Percentiles rank a stretch among this genome's conserved stretches.
phyloP scores from a whole-genome alignment of 2,888 invertebrate genomes.

The Calliphora vomitoria region DNA sequence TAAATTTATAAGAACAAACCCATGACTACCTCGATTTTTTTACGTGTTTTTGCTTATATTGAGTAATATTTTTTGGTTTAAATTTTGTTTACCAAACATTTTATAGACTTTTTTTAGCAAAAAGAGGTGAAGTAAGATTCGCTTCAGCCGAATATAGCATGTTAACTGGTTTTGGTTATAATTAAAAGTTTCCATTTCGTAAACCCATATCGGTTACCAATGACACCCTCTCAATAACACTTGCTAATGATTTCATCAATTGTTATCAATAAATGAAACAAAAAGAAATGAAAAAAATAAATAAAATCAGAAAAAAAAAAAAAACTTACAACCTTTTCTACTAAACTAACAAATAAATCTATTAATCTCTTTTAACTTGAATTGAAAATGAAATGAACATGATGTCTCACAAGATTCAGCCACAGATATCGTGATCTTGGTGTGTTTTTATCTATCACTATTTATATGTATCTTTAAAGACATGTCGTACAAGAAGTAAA shows the following conservation, averaged over 20 bases:
- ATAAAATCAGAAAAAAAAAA: too few species aligned
- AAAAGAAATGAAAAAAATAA: conserved; percentile 15
- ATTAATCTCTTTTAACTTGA: conserved; percentile 14
- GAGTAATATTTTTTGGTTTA: too few species aligned
- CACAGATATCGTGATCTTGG: conserved; percentile 3
- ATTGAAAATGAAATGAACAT: conserved; percentile 39
- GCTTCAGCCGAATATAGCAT: not conserved
- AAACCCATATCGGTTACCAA: not conserved
- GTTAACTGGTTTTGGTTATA: too few species aligned
- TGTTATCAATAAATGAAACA: not conserved
- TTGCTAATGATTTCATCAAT: conserved; percentile 39
- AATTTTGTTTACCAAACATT: too few species aligned
- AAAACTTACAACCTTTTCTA: conserved; percentile 1
- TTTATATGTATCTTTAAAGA: not conserved
- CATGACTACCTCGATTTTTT: too few species aligned
- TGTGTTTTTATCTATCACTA: conserved; percentile 17
- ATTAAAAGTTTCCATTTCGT: not conserved
- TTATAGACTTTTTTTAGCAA: too few species aligned
- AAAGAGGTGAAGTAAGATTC: too few species aligned
- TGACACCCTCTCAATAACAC: conserved; percentile 15
- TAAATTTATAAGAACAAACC: too few species aligned
- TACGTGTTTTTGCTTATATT: too few species aligned
- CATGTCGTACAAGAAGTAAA: not conserved
- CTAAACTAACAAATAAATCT: conserved; percentile 29
- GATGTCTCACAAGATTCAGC: conserved; percentile 50